Percentiles rank a stretch among this genome's conserved stretches.
phyloP scores from a whole-genome alignment of 2,113 vertebrate species.

The Urocitellus parryii region DNA sequence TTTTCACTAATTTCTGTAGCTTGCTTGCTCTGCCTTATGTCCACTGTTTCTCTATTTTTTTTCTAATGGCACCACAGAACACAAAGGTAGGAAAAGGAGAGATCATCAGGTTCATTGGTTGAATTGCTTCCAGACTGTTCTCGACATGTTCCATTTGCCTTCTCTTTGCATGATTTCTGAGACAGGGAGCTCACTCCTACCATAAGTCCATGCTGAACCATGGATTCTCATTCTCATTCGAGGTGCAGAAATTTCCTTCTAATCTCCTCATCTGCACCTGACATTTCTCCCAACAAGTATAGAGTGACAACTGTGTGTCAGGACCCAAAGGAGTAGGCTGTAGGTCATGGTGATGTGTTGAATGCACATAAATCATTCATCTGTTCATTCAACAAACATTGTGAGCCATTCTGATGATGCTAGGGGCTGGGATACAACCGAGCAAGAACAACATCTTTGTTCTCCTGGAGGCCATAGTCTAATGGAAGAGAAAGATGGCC shows the following conservation, averaged over 20 bases:
- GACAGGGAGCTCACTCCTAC: background rate
- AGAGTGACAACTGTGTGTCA: background rate
- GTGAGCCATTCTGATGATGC: background rate
- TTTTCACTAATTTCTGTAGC: background rate
- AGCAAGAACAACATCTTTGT: background rate
- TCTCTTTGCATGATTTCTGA: background rate
- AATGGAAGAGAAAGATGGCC: background rate
- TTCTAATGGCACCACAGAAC: background rate
- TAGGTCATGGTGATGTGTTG: background rate
- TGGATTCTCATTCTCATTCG: background rate
- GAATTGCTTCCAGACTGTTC: background rate
- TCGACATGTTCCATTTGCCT: background rate
- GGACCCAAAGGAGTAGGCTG: background rate
- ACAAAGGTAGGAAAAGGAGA: background rate
- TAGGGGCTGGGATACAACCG: background rate
- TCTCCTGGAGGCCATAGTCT: background rate
- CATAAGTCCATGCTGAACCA: background rate
- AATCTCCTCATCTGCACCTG: background rate
- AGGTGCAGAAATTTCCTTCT: background rate
- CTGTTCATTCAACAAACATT: background rate
- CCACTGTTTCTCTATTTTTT: background rate
- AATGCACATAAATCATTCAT: constrained; percentile 13
- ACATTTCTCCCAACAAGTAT: background rate
- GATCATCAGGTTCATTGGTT: background rate
- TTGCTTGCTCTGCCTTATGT: background rate